Base-by-base conservation (phyloP, 1,140 invertebrate species). In the Wasmannia auropunctata region DNA sequence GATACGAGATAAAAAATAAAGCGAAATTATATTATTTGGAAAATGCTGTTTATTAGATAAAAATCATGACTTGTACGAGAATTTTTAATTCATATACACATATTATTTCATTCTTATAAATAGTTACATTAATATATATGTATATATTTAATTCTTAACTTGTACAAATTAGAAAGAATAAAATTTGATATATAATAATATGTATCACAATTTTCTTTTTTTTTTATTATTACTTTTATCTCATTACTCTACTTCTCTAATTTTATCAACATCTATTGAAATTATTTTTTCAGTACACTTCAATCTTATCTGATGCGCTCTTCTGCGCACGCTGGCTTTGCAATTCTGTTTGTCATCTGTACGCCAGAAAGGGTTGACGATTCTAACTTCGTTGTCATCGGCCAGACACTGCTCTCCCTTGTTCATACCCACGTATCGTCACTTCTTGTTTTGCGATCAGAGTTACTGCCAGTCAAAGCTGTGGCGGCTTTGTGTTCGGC, bases 381-480 rank as follows among this genome's bases (percentile, higher is more conserved):
- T 74, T 40, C 51, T 72, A 83, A 83, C 67, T 83, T 58, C 1
- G 51, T 81, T 83, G 51, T 81, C 49, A 83, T 72, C 40, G 67
- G 28, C 51, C 51, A 58, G 51, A 58, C 19, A 72, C 51, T 16
- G 14, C 72, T 34, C 79, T 40, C 25, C 25, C 8, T 67, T 58
- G 40, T 72, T 72, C 79, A 74, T 49, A 22, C 67, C 79, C 25
- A 56, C 83, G 22, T 6, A 85, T 80, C n/a, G n/a, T 85, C 84
- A 81, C 25, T 49, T 85, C 80, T 79, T 85, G 84, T 85, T 85
- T 80, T 49, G 54, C 84, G 74, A 37, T 19, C 28, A 31, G 54
- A 62, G 81, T 75, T 84, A 84, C 54, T 34, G 75, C 28, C 37
- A 56, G 84, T 67, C 84, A 85, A 85, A 85, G 74, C 75, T n/a